Conservation (phyloP, 1,140 invertebrate species). For the Aphelenchoides avenae region DNA sequence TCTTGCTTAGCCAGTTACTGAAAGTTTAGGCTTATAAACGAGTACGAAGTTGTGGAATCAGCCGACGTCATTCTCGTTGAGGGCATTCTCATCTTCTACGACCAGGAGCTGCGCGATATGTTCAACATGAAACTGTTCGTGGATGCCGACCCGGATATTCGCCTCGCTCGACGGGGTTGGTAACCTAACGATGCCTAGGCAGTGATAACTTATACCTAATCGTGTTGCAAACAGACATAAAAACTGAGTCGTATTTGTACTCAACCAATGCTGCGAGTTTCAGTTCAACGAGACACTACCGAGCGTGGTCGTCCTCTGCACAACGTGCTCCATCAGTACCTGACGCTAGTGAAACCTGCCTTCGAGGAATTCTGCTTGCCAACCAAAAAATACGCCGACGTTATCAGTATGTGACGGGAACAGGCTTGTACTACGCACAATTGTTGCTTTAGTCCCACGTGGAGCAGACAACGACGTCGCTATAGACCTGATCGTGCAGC, state of each 20-base stretch:
- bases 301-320: conserved; percentile 88
- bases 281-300: conserved; percentile 49
- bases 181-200: conserved; percentile 7
- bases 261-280: conserved; percentile 1
- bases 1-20: background rate
- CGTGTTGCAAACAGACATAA: too few species aligned
- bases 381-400: conserved; percentile 98
- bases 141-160: conserved; percentile 94
- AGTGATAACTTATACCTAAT: too few species aligned
- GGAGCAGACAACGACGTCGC: conserved; percentile 45
- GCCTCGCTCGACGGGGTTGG: conserved; percentile 82
- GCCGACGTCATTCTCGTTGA: conserved; percentile 96
- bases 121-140: conserved; percentile 98
- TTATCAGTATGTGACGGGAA: conserved; percentile 90
- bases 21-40: conserved; percentile 51
- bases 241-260: conserved; percentile 7
- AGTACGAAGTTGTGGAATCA: conserved; percentile 79
- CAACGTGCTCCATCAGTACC: conserved; percentile 90
- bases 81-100: conserved; percentile 96
- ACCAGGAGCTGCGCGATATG: conserved; percentile 80
- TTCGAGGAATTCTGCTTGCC: conserved; percentile 93
- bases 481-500: conserved; percentile 32
- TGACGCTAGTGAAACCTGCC: conserved; percentile 79
- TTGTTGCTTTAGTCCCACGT: conserved; percentile 90
- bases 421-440: conserved; percentile 97